Conservation (phyloP, 2,888 invertebrate species). For the Hydropsyche betteni region DNA sequence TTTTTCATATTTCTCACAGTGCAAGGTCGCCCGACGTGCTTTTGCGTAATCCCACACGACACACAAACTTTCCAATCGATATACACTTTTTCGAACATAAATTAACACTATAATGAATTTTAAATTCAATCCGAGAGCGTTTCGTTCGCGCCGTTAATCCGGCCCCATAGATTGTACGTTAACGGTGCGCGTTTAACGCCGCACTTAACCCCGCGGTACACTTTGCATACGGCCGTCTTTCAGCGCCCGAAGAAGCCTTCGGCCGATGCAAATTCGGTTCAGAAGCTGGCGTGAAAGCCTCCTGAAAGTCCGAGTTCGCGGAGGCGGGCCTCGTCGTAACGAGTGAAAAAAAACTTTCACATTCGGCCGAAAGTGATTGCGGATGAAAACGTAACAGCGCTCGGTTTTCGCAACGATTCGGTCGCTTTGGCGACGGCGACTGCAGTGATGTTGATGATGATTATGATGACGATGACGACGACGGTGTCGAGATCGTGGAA, state of each 20-base stretch:
- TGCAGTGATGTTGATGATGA: no score
- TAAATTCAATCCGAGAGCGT: constrained; percentile 6
- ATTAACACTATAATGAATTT: constrained; percentile 18
- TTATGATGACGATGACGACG: no score
- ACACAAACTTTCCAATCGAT: no score
- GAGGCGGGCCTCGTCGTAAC: no score
- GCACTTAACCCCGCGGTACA: constrained; percentile 4
- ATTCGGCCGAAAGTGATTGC: constrained; percentile 36
- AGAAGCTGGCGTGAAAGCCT: neutral
- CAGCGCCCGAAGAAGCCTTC: neutral
- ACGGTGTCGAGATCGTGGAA: no score
- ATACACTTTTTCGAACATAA: neutral
- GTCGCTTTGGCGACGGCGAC: no score
- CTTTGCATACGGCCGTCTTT: constrained; percentile 1
- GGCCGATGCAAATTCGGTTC: constrained; percentile 30
- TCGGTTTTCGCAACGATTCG: constrained; percentile 34
- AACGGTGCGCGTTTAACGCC: constrained; percentile 19
- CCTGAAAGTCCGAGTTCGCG: no score
- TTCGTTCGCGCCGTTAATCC: constrained; percentile 1
- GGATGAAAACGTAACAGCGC: constrained; percentile 39
- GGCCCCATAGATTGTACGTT: constrained; percentile 22
- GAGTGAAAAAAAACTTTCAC: constrained; percentile 36
- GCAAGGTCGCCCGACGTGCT: no score
- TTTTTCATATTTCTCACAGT: no score
- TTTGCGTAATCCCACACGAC: no score